Base-by-base conservation (phyloP, 2,797 vertebrate genomes). In the Falco peregrinus region DNA sequence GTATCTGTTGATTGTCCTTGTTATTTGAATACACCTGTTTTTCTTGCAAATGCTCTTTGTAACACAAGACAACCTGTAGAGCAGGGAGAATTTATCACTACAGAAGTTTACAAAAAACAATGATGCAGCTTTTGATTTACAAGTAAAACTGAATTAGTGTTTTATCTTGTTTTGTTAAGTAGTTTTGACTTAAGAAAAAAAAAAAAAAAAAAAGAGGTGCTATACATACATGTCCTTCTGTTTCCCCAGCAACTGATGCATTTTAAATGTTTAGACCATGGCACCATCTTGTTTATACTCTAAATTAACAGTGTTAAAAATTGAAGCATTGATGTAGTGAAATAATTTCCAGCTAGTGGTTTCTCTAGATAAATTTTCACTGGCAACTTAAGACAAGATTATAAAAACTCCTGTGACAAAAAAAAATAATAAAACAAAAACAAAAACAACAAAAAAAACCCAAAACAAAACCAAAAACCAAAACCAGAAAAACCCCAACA, bases 121-220 rank as follows among this genome's bases (percentile, higher is more conserved):
- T 4, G 1, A 20, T 50, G 3, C 8, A 51, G 3, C 5, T 63
- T 10, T 5, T 78, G 18, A 75, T 48, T 71, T 60, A 75, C 13
- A 70, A 47, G 5, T 33, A 54, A 78, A 65, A 67, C 2, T 48
- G 15, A 70, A 26, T 37, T 37, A 16, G 4, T 16, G 1, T 51
- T 77, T 41, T 10, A 67, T 1, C 4, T 20, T 26, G 9, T 41
- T 35, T 86, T 22, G 2, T 59, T 7, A 69, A 60, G 24, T 3
- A 53, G 3, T 26, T 89, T 48, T 80, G 9, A 26, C 13, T 60
- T 41, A 2, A 4, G 60, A 28, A 10, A 2, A 2, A 18, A 16
- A 16, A 0, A 25, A 5, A 64, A 47, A 8, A 12, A 11, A 20
- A 7, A 18, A 24, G 2, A n/a, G 8, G 35, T 39, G 4, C 4